These are phyloP conservation scores for Biston betularia DNA, from an alignment of 2,888 invertebrate genomes.

Conservation along the genomic window DNA sequence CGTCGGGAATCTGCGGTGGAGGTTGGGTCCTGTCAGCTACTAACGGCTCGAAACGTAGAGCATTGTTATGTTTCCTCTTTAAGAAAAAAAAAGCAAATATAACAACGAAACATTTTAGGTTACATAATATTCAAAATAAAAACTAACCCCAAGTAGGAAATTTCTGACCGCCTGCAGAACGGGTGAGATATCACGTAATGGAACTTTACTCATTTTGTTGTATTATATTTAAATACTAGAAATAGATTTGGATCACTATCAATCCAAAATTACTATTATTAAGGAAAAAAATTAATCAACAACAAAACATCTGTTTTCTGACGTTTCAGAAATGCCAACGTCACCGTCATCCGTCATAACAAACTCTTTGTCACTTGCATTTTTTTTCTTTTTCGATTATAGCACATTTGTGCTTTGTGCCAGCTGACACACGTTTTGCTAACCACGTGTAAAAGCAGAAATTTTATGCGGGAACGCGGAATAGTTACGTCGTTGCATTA, in stretches of 20 bases:
- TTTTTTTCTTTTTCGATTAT: too few relatives aligned
- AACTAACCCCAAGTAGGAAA: constrained; percentile 89
- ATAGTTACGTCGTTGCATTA: too few relatives aligned
- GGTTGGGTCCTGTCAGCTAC: constrained; percentile 92
- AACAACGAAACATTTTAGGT: constrained; percentile 41
- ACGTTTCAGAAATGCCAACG: not conserved
- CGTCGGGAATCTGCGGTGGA: constrained; percentile 92
- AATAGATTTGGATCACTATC: not conserved
- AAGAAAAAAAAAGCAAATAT: constrained; percentile 41
- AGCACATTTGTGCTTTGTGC: not conserved
- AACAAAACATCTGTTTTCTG: constrained; percentile 11
- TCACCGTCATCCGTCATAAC: too few relatives aligned
- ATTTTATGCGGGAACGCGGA: too few relatives aligned
- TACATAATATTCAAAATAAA: constrained; percentile 60
- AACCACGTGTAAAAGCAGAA: too few relatives aligned
- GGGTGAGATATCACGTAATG: constrained; percentile 88
- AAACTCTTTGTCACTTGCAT: too few relatives aligned
- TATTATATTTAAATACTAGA: not conserved
- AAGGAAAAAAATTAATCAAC: too few relatives aligned
- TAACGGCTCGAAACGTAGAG: constrained; percentile 89
- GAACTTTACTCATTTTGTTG: constrained; percentile 75
- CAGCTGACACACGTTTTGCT: not conserved
- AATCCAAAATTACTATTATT: not conserved
- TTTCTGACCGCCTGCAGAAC: constrained; percentile 87
- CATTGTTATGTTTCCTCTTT: constrained; percentile 87